phyloP scores from a whole-genome alignment of 92 coral and sea anemone species.

The Montipora capitata region DNA sequence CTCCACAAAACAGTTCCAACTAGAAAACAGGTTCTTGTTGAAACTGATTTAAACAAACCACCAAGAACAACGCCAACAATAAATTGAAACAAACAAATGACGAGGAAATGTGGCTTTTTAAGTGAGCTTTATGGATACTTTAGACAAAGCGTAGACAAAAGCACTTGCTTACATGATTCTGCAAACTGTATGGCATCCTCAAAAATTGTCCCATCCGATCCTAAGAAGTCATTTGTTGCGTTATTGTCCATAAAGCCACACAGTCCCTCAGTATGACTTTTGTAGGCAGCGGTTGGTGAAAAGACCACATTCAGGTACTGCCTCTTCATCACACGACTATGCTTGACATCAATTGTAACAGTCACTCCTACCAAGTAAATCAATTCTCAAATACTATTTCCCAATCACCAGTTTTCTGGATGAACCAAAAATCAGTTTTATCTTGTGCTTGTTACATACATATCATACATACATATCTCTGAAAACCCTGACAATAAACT shows the following conservation, averaged over 20 bases:
- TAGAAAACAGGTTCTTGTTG: not conserved
- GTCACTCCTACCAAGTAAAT: conserved; percentile 50
- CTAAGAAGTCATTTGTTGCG: conserved; percentile 73
- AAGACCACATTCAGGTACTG: conserved; percentile 71
- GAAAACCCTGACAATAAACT: too few relatives aligned
- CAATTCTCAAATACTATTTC: not conserved
- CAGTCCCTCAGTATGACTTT: conserved; percentile 76
- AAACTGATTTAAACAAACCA: conserved; percentile 6
- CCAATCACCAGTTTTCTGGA: not conserved
- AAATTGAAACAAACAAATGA: not conserved
- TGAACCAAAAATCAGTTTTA: not conserved
- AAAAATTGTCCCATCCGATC: conserved; percentile 64
- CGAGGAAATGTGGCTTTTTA: not conserved
- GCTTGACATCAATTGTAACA: conserved; percentile 72
- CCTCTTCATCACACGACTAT: conserved; percentile 73
- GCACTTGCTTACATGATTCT: conserved; percentile 73
- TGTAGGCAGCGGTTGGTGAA: conserved; percentile 68
- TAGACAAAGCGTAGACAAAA: not conserved
- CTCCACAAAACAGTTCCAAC: not conserved
- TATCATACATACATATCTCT: too few relatives aligned
- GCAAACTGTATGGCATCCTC: conserved; percentile 70
- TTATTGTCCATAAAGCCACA: conserved; percentile 85
- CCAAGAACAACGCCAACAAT: not conserved
- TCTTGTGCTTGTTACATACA: not conserved
- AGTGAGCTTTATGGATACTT: not conserved